Percentiles rank a stretch among this genome's conserved stretches.
Conservation (phyloP, 2,113 vertebrate species). For the Bos indicus region DNA sequence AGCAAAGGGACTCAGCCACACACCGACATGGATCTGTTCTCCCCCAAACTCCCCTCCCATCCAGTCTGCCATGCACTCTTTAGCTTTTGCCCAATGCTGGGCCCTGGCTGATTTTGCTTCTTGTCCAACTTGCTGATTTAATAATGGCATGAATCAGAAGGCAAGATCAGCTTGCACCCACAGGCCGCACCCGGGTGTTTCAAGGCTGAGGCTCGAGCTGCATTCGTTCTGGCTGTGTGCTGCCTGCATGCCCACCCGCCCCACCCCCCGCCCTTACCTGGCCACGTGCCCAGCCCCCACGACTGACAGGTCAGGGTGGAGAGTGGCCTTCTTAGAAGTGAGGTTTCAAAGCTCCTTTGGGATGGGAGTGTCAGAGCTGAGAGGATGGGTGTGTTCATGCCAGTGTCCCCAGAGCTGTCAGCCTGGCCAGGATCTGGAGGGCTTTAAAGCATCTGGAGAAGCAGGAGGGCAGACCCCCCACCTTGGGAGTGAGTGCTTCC, state of each 20-base stretch:
- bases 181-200: background rate
- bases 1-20: background rate
- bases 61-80: rapidly evolving
- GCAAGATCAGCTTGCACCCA: background rate
- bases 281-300: rapidly evolving
- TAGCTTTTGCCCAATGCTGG: background rate
- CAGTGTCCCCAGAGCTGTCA: background rate
- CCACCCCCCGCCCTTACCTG: background rate
- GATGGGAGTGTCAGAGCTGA: background rate
- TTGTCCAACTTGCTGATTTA: background rate
- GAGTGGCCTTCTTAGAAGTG: background rate
- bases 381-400: background rate
- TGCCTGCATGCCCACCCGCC: background rate
- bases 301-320: background rate
- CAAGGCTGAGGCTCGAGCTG: background rate
- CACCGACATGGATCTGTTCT: background rate
- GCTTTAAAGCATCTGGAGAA: background rate
- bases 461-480: background rate
- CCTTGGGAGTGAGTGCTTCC: background rate
- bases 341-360: background rate
- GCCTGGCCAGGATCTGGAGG: rapidly evolving
- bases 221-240: background rate
- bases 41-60: background rate
- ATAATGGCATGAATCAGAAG: background rate
- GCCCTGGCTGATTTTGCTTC: constrained; percentile 9